These are phyloP conservation scores for Gnatocerus cornutus DNA, from an alignment of 2,888 invertebrate genomes.

Conservation along the genomic window DNA sequence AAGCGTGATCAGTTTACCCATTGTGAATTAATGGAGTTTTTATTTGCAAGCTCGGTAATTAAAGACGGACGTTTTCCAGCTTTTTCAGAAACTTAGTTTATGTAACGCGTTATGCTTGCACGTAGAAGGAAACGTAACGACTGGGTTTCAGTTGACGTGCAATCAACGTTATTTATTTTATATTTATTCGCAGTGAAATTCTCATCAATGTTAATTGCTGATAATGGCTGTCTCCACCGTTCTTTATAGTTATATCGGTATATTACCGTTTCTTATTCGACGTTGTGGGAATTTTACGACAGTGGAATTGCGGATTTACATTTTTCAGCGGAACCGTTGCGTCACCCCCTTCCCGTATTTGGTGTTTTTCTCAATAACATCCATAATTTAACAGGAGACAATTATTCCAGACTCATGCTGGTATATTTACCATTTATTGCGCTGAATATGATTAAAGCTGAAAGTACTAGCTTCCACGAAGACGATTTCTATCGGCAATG, in stretches of 20 bases:
- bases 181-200: slow-evolving; percentile 68
- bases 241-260: slow-evolving; percentile 61
- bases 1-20: slow-evolving; percentile 52
- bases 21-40: slow-evolving; percentile 50
- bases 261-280: slow-evolving; percentile 44
- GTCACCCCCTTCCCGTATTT: slow-evolving; percentile 42
- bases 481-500: slow-evolving; percentile 53
- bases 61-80: slow-evolving; percentile 53
- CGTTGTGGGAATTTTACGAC: slow-evolving; percentile 48
- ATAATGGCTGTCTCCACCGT: slow-evolving; percentile 63
- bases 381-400: slow-evolving; percentile 39
- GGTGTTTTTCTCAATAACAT: slow-evolving; percentile 21
- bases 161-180: slow-evolving; percentile 67
- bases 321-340: slow-evolving; percentile 46
- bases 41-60: slow-evolving; percentile 50
- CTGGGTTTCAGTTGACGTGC: slow-evolving; percentile 59
- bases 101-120: slow-evolving; percentile 57
- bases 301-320: slow-evolving; percentile 35
- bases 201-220: slow-evolving; percentile 68
- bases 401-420: slow-evolving; percentile 46
- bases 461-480: slow-evolving; percentile 50
- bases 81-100: slow-evolving; percentile 58
- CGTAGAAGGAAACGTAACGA: slow-evolving; percentile 63
- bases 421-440: slow-evolving; percentile 49
- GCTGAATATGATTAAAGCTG: slow-evolving; percentile 47